These are phyloP conservation scores for Campaea margaritaria DNA, from an alignment of 2,888 invertebrate species.

Conservation along the genomic window DNA sequence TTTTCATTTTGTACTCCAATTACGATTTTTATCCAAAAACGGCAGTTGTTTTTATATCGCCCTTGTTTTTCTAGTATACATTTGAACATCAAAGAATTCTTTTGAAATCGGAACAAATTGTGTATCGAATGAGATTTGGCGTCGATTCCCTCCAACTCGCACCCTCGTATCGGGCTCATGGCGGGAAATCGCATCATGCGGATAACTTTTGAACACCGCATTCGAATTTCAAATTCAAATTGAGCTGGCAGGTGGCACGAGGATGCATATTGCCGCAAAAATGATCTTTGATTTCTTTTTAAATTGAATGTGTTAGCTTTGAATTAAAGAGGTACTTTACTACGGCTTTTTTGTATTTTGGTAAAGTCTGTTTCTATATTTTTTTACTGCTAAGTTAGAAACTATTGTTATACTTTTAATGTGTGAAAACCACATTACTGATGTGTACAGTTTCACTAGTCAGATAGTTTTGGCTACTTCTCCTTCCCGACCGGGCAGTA, in stretches of 20 bases:
- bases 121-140: slow-evolving; percentile 61
- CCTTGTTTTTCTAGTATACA: slow-evolving; percentile 37
- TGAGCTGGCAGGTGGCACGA: slow-evolving; percentile 40
- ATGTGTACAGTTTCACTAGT: too few relatives aligned
- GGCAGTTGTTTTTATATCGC: slow-evolving; percentile 16
- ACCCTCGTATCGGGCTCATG: slow-evolving; percentile 53
- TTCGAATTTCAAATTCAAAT: slow-evolving; percentile 62
- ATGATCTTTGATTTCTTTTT: slow-evolving; percentile 23
- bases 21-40: slow-evolving; percentile 10
- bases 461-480: too few relatives aligned
- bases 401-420: too few relatives aligned
- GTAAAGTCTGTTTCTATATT: not conserved
- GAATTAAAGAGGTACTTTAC: not conserved
- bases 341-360: not conserved
- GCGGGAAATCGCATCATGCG: slow-evolving; percentile 58
- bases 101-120: slow-evolving; percentile 60
- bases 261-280: slow-evolving; percentile 36
- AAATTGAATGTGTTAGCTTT: slow-evolving; percentile 8
- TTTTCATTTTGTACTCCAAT: not conserved
- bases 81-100: slow-evolving; percentile 53
- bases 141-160: slow-evolving; percentile 57
- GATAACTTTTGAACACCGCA: slow-evolving; percentile 55
- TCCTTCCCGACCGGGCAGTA: too few relatives aligned
- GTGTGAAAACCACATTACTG: too few relatives aligned
- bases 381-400: not conserved